These are phyloP conservation scores for Drosophila prostipennis DNA, from an alignment of 2,888 invertebrate genomes.

Conservation along the genomic window DNA sequence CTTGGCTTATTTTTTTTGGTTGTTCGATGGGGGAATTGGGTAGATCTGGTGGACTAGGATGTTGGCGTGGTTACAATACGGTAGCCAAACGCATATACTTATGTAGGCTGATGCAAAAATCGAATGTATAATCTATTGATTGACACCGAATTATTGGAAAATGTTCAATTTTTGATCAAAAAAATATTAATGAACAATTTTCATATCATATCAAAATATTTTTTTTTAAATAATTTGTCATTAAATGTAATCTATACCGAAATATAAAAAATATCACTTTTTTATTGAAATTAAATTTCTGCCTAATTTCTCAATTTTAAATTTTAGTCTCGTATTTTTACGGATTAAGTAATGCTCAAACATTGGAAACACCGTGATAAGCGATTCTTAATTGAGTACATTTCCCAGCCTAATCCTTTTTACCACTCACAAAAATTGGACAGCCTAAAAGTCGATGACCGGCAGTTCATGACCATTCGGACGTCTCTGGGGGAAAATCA, in stretches of 20 bases:
- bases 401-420: conserved; percentile 1
- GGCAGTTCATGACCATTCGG: conserved; percentile 29
- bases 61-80: conserved; percentile 10
- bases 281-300: too few relatives aligned
- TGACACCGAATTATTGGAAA: too few relatives aligned
- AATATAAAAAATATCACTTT: too few relatives aligned
- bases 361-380: not conserved
- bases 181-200: too few relatives aligned
- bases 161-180: too few relatives aligned
- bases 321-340: too few relatives aligned
- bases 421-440: conserved; percentile 7
- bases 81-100: conserved; percentile 28
- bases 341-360: too few relatives aligned
- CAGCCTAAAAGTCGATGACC: conserved; percentile 1
- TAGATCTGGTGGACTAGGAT: conserved; percentile 13
- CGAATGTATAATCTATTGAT: conserved; percentile 3
- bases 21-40: conserved; percentile 5
- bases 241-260: too few relatives aligned
- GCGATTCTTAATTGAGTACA: not conserved
- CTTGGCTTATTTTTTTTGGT: conserved; percentile 49
- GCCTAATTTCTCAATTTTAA: too few relatives aligned
- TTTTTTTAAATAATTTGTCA: too few relatives aligned
- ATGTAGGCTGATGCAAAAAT: conserved; percentile 12
- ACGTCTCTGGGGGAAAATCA: conserved; percentile 11
- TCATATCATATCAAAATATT: too few relatives aligned